phyloP scores from a whole-genome alignment of 1,140 invertebrate genomes.

The Eumaeus atala region DNA sequence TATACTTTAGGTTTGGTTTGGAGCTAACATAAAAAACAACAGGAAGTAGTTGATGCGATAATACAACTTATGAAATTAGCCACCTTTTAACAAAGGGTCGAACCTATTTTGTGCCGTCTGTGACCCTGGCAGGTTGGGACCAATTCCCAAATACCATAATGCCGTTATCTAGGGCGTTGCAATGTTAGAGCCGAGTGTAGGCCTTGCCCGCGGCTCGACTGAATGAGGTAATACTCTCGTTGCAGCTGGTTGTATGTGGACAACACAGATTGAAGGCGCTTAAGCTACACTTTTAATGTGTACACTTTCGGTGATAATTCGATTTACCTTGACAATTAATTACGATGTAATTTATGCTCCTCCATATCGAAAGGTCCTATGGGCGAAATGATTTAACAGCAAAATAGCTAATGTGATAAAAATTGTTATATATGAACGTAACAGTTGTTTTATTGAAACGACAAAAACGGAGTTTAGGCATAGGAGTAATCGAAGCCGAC shows the following conservation, averaged over 20 bases:
- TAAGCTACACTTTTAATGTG: background rate
- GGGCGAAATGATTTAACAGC: no score
- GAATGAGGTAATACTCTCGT: conserved; percentile 10
- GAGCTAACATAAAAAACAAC: no score
- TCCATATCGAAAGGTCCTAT: background rate
- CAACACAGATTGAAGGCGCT: background rate
- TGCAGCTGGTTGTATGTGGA: conserved; percentile 3
- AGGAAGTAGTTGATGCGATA: no score
- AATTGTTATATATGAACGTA: background rate
- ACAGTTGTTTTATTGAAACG: no score
- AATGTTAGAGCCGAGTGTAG: conserved; percentile 21
- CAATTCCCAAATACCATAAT: conserved; percentile 29
- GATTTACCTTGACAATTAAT: conserved; percentile 7
- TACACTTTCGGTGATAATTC: conserved; percentile 1
- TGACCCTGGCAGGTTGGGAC: conserved; percentile 21
- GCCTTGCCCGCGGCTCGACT: conserved; percentile 29
- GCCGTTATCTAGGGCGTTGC: conserved; percentile 29
- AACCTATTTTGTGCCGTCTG: conserved; percentile 9
- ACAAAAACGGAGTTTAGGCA: no score
- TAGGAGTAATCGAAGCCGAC: no score
- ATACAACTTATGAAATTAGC: background rate
- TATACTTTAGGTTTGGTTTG: no score
- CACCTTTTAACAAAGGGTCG: background rate
- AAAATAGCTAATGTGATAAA: background rate
- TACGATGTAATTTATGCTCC: background rate